A percentile compares a stretch with the other conserved stretches of the same genome.
Evolutionary conservation across 2,113 vertebrate genomes (phyloP).

Genomic region (Cygnus atratus): DNA sequence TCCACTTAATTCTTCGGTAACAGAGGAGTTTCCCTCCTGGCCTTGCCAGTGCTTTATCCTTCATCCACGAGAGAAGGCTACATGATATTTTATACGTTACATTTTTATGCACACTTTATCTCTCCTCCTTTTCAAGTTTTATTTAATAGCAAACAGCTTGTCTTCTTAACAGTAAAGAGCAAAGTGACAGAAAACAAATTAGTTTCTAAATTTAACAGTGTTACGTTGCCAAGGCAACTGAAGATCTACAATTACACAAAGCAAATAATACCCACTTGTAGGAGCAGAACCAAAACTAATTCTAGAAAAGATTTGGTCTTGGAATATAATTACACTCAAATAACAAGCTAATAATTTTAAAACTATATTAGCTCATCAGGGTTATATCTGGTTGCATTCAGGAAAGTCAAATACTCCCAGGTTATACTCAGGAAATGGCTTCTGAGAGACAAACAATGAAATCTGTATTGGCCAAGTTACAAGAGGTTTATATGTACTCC

Average conservation of each 20-base stretch:
- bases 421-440: not conserved
- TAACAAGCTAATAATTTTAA: conserved; percentile 21
- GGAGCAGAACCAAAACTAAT: conserved; percentile 23
- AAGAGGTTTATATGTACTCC: not conserved
- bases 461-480: rapidly evolving
- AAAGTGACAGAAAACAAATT: conserved; percentile 76
- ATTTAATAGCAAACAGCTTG: conserved; percentile 71
- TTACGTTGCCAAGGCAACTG: conserved; percentile 68
- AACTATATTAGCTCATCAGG: not conserved
- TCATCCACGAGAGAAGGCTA: not conserved
- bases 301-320: conserved; percentile 7
- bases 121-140: conserved; percentile 41
- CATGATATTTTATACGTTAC: not conserved
- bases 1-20: not conserved
- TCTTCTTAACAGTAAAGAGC: conserved; percentile 63
- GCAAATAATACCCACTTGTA: conserved; percentile 39
- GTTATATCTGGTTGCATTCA: not conserved
- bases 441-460: not conserved
- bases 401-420: not conserved
- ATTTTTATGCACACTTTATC: not conserved
- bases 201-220: conserved; percentile 73
- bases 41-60: not conserved
- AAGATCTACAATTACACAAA: conserved; percentile 67
- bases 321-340: conserved; percentile 25
- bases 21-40: not conserved